Evolutionary conservation across 2,113 vertebrate genomes (phyloP).

Genomic region (Scatophagus argus): DNA sequence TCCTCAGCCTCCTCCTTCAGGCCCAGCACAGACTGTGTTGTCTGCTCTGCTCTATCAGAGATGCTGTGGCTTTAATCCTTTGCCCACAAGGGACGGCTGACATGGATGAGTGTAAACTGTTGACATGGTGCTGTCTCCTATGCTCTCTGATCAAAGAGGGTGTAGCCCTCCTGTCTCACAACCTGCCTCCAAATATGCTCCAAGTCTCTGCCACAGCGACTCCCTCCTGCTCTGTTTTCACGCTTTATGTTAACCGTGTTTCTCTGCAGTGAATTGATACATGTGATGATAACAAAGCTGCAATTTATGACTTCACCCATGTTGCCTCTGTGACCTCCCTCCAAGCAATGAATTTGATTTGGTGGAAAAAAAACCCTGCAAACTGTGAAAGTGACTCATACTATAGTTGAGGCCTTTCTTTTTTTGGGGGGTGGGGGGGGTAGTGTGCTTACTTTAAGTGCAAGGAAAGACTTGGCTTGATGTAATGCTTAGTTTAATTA

Average conservation of each 20-base stretch:
- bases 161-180: slow-evolving; percentile 77
- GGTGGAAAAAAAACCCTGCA: too few relatives aligned
- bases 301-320: slow-evolving; percentile 44
- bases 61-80: slow-evolving; percentile 81
- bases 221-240: slow-evolving; percentile 45
- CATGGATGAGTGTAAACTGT: slow-evolving; percentile 84
- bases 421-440: too few relatives aligned
- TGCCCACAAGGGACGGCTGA: slow-evolving; percentile 79
- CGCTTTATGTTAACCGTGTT: slow-evolving; percentile 47
- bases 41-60: slow-evolving; percentile 72
- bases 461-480: slow-evolving; percentile 72
- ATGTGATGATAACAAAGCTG: slow-evolving; percentile 46
- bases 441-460: slow-evolving; percentile 48
- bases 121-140: slow-evolving; percentile 83
- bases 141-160: slow-evolving; percentile 81
- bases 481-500: slow-evolving; percentile 83
- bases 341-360: slow-evolving; percentile 43
- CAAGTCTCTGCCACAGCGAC: slow-evolving; percentile 50
- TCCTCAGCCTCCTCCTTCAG: slow-evolving; percentile 53
- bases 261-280: slow-evolving; percentile 34
- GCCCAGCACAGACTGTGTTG: slow-evolving; percentile 63
- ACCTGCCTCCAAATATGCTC: slow-evolving; percentile 76
- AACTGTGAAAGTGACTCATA: slow-evolving; percentile 11
- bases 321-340: slow-evolving; percentile 43
- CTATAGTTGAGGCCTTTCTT: slow-evolving; percentile 33